Percentiles rank a stretch among this genome's conserved stretches.
phyloP scores from a whole-genome alignment of 2,888 invertebrate species.

The Ophion ventricosus region DNA sequence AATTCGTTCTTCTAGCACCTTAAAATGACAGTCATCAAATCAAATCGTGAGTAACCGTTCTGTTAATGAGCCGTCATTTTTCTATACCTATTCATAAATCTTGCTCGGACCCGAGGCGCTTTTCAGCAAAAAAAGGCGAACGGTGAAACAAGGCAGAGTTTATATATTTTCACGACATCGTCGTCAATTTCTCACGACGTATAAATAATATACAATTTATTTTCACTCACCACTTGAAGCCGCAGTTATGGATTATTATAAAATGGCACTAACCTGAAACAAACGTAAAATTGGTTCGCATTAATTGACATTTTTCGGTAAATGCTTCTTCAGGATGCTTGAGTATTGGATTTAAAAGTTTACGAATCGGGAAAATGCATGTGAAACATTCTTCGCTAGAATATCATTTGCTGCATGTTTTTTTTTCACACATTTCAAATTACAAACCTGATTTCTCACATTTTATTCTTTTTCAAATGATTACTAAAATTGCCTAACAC shows the following conservation, averaged over 20 bases:
- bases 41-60: not conserved
- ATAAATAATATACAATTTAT: constrained; percentile 4
- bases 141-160: not conserved
- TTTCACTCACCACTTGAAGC: constrained; percentile 40
- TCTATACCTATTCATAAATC: constrained; percentile 26
- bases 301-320: not conserved
- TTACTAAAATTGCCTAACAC: not conserved
- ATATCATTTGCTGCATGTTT: not conserved
- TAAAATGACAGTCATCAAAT: not conserved
- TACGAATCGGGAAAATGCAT: not conserved
- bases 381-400: too few relatives aligned
- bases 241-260: constrained; percentile 3
- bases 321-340: not conserved
- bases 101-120: constrained; percentile 17
- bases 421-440: not conserved
- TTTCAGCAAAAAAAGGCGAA: constrained; percentile 15
- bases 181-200: not conserved
- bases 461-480: not conserved
- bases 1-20: not conserved
- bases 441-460: too few relatives aligned
- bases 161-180: not conserved
- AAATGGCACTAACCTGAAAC: constrained; percentile 62
- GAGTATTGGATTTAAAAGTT: not conserved
- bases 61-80: constrained; percentile 44
- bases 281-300: constrained; percentile 30